phyloP scores from a whole-genome alignment of 2,797 vertebrate genomes.

The Threskiornis aethiopicus region DNA sequence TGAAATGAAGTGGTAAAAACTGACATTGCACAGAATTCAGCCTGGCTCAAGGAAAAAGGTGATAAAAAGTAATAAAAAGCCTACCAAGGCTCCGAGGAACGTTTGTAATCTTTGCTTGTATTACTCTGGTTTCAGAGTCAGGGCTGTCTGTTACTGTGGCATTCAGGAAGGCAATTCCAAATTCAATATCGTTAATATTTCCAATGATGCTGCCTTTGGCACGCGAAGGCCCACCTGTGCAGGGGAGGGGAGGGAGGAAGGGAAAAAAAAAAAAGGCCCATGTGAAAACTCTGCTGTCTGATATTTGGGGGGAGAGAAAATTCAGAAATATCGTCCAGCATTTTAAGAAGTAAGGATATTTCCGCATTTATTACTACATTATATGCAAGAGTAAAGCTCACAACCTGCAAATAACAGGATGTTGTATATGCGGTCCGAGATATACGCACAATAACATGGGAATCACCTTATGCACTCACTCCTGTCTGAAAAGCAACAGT shows the following conservation, averaged over 20 bases:
- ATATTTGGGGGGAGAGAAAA: neutral
- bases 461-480: neutral
- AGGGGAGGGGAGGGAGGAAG: neutral
- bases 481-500: neutral
- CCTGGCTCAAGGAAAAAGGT: neutral
- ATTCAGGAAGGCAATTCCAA: conserved; percentile 91
- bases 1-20: neutral
- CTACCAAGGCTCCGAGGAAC: conserved; percentile 88
- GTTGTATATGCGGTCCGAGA: neutral
- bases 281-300: neutral
- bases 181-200: conserved; percentile 90
- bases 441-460: neutral
- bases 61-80: neutral
- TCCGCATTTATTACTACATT: neutral
- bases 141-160: conserved; percentile 81
- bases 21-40: neutral
- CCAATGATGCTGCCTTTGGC: conserved; percentile 92
- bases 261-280: neutral
- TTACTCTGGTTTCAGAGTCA: conserved; percentile 75
- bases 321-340: neutral
- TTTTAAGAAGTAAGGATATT: neutral
- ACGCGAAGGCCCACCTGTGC: conserved; percentile 87
- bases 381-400: conserved; percentile 29
- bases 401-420: neutral
- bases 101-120: conserved; percentile 88